Conservation (phyloP, 2,113 vertebrate genomes). For the Tragelaphus buxtoni region DNA sequence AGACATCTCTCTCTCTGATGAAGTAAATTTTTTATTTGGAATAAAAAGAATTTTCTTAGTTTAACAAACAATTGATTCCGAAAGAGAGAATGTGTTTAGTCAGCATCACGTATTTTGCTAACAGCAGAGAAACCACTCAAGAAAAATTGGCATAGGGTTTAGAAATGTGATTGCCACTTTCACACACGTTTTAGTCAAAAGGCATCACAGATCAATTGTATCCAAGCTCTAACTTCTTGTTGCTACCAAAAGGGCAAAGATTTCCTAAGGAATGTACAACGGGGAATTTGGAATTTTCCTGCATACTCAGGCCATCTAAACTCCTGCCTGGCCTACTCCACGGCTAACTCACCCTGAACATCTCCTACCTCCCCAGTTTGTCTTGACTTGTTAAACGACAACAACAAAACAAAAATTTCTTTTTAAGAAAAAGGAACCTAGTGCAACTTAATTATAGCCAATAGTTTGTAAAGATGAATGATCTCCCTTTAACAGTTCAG, state of each 20-base stretch:
- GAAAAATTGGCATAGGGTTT: not conserved
- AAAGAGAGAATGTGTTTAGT: not conserved
- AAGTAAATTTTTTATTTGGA: slow-evolving; percentile 17
- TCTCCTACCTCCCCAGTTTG: not conserved
- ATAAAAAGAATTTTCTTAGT: slow-evolving; percentile 33
- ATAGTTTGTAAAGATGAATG: not conserved
- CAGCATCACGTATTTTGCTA: not conserved
- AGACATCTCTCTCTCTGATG: not conserved
- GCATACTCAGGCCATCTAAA: not conserved
- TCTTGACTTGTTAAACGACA: not conserved
- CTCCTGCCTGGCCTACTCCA: not conserved
- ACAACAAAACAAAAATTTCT: not conserved
- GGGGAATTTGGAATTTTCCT: not conserved
- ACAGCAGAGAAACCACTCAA: not conserved
- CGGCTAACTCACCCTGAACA: not conserved
- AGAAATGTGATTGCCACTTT: not conserved
- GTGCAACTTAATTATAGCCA: not conserved
- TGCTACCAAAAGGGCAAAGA: not conserved
- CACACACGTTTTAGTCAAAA: not conserved
- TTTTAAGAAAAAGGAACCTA: not conserved
- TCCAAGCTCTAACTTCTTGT: not conserved
- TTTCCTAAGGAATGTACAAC: not conserved
- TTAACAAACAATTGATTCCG: slow-evolving; percentile 2
- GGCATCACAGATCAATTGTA: not conserved
- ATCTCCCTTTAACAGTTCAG: not conserved